Percentiles rank a stretch among this genome's conserved stretches.
These are phyloP conservation scores for Clusia tigrina DNA, from an alignment of 2,888 invertebrate species.

Conservation along the genomic window DNA sequence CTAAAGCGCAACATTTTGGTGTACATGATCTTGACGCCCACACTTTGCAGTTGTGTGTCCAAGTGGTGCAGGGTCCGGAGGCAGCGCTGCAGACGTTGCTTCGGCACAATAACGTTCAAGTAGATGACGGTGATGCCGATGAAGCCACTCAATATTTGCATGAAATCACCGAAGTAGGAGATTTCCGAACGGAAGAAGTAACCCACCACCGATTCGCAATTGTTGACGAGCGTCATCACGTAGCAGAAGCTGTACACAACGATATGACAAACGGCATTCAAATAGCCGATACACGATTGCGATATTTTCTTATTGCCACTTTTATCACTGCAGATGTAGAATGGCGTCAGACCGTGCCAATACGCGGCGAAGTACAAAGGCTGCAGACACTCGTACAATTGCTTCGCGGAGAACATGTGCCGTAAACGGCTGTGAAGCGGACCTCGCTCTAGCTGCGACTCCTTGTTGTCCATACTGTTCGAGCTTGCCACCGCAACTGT, in stretches of 20 bases:
- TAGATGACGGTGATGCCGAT: constrained; percentile 60
- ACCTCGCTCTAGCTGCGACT: constrained; percentile 21
- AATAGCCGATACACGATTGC: constrained; percentile 52
- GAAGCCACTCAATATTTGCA: constrained; percentile 59
- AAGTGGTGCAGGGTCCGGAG: constrained; percentile 50
- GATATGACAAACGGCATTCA: constrained; percentile 52
- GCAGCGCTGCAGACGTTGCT: constrained; percentile 52
- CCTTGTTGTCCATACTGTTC: constrained; percentile 37
- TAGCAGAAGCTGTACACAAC: constrained; percentile 52
- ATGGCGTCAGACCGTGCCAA: constrained; percentile 56
- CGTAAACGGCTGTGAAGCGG: constrained; percentile 38
- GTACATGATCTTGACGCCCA: constrained; percentile 60
- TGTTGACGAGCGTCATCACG: constrained; percentile 50
- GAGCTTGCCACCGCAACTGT: constrained; percentile 44
- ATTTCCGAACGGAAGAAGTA: constrained; percentile 60
- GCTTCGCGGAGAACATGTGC: constrained; percentile 51
- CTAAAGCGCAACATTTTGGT: constrained; percentile 55
- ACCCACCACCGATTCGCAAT: constrained; percentile 60
- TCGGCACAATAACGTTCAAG: constrained; percentile 53
- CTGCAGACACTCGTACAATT: constrained; percentile 54
- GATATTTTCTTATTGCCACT: constrained; percentile 44
- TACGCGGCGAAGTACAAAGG: constrained; percentile 55
- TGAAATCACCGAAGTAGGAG: constrained; percentile 57
- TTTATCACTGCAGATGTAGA: constrained; percentile 45
- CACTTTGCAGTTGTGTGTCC: constrained; percentile 50